phyloP scores from a whole-genome alignment of 2,888 invertebrate species.

The Patella caerulea region DNA sequence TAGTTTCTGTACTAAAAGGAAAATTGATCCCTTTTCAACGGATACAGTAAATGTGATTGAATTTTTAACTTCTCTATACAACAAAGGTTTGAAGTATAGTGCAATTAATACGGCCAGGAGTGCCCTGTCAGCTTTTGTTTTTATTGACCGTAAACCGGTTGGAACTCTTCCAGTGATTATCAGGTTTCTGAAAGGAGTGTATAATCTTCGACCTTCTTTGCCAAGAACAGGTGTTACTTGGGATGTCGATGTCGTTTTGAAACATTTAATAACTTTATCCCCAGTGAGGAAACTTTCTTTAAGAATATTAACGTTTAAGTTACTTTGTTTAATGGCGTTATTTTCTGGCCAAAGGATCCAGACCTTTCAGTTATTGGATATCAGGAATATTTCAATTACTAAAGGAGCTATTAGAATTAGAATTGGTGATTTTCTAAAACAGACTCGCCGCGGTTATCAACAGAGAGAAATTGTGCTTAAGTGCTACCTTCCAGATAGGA shows the following conservation, averaged over 20 bases:
- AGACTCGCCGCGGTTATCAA: not conserved
- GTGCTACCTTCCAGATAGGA: no score
- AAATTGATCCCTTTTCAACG: slow-evolving; percentile 14
- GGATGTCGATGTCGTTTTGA: slow-evolving; percentile 20
- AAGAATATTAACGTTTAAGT: slow-evolving; percentile 16
- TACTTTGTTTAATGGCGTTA: slow-evolving; percentile 13
- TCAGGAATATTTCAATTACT: slow-evolving; percentile 10
- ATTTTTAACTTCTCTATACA: slow-evolving; percentile 22
- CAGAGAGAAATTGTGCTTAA: no score
- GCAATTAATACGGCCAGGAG: slow-evolving; percentile 24
- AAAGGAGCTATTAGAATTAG: not conserved
- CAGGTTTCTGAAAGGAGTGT: slow-evolving; percentile 6
- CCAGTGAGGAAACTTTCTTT: slow-evolving; percentile 4
- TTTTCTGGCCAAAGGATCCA: slow-evolving; percentile 22
- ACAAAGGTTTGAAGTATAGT: slow-evolving; percentile 17
- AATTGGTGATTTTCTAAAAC: slow-evolving; percentile 14
- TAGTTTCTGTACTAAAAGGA: slow-evolving; percentile 14
- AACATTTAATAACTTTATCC: slow-evolving; percentile 13
- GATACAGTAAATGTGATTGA: slow-evolving; percentile 13
- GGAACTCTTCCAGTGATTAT: slow-evolving; percentile 11
- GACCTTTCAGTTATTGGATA: slow-evolving; percentile 11
- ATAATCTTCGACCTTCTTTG: slow-evolving; percentile 5
- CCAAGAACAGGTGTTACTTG: slow-evolving; percentile 12
- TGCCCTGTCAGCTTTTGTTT: slow-evolving; percentile 4
- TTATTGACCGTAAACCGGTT: not conserved